Evolutionary conservation across 2,888 invertebrate species (phyloP).

Genomic region (Drosophila buzzatii): DNA sequence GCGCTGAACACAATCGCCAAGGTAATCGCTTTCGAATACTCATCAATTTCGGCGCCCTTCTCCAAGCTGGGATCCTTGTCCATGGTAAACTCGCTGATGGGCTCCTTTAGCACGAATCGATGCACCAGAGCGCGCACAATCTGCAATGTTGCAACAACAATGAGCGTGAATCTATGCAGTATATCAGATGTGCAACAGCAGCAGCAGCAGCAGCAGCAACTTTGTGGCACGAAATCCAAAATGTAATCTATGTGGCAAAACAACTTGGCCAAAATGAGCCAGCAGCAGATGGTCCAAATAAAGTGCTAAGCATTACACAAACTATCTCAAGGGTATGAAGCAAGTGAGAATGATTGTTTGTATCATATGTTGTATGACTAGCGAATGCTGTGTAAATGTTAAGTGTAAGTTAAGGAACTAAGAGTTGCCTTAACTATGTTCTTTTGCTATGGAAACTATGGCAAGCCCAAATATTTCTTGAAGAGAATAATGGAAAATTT

Average conservation of each 20-base stretch:
- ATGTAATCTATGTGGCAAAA: conserved; percentile 25
- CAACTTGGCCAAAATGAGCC: conserved; percentile 14
- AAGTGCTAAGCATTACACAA: conserved; percentile 34
- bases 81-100: conserved; percentile 84
- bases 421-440: too few species aligned
- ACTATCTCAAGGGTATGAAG: conserved; percentile 30
- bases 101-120: conserved; percentile 84
- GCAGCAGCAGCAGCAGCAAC: neutral
- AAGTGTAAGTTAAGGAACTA: neutral
- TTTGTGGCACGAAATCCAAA: conserved; percentile 36
- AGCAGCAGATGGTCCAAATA: conserved; percentile 40
- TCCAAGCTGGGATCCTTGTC: conserved; percentile 85
- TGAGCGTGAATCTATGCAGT: conserved; percentile 11
- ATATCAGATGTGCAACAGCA: conserved; percentile 12
- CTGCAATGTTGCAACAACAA: conserved; percentile 56
- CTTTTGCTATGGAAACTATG: neutral
- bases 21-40: conserved; percentile 84
- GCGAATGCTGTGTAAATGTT: neutral
- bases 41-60: conserved; percentile 84
- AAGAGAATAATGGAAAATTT: too few species aligned
- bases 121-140: conserved; percentile 85
- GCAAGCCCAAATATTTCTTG: neutral
- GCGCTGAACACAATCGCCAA: conserved; percentile 89
- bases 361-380: neutral
- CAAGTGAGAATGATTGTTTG: too few species aligned